Evolutionary conservation across 2,888 invertebrate genomes (phyloP).

Genomic region (Acanthopleura granulata): DNA sequence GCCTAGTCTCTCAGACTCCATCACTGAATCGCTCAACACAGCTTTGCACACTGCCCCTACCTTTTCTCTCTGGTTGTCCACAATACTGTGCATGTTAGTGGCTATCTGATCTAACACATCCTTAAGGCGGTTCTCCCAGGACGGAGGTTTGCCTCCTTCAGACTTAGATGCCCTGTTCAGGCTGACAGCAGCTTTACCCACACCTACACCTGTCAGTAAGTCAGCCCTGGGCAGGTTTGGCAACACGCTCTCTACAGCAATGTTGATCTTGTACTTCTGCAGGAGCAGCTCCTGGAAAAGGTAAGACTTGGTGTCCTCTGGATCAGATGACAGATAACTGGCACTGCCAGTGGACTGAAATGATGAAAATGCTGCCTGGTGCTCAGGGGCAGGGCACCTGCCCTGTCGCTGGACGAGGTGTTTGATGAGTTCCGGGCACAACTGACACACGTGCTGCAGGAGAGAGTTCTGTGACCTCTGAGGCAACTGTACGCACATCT

Average conservation of each 20-base stretch:
- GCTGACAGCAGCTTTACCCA: background rate
- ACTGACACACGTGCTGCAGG: slow-evolving; percentile 21
- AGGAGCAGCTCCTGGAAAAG: slow-evolving; percentile 31
- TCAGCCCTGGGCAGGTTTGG: no score
- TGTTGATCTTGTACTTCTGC: slow-evolving; percentile 15
- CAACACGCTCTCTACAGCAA: slow-evolving; percentile 1
- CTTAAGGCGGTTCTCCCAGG: background rate
- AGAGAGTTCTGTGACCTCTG: background rate
- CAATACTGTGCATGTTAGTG: slow-evolving; percentile 14
- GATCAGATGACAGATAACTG: slow-evolving; percentile 15
- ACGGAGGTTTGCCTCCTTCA: background rate
- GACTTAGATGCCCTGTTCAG: background rate
- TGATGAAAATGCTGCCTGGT: background rate
- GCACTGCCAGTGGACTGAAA: background rate
- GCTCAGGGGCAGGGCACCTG: slow-evolving; percentile 3
- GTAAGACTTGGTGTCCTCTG: slow-evolving; percentile 35
- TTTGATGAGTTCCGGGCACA: slow-evolving; percentile 21
- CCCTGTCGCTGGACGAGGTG: slow-evolving; percentile 24
- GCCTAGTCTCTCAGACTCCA: slow-evolving; percentile 26
- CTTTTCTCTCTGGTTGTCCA: slow-evolving; percentile 17
- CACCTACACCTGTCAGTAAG: no score
- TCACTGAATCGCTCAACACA: slow-evolving; percentile 30
- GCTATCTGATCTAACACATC: slow-evolving; percentile 25
- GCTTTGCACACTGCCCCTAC: slow-evolving; percentile 28
- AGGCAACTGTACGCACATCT: background rate